Evolutionary conservation across 1,140 invertebrate genomes (phyloP), one percentile per base, ranked within the genome.

Genomic region (Helicoverpa zea): DNA sequence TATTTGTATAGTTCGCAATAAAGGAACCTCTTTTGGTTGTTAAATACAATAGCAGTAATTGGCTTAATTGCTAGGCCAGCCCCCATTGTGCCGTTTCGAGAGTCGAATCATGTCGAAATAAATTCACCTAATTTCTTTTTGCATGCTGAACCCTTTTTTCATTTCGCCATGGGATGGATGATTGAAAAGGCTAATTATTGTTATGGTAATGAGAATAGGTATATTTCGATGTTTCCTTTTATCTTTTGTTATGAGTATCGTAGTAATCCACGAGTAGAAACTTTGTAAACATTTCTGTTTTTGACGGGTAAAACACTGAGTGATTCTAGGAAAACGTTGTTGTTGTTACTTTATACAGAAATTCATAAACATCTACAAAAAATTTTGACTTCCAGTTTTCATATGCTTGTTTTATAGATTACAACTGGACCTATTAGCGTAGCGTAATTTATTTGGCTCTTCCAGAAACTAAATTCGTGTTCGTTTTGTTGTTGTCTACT

Each of bases 101-200:
- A 76, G 73, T 76, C 43, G 58, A 76, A 76, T 76, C 73, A 76
- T 76, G 73, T 51, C 73, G 73, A 76, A 49, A 76, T 76, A 76
- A 61, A 61, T 63, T 76, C 73, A 76, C 73, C 56, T 76, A 76
- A 76, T 76, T 76, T 63, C 58, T 63, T 63, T 76, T n/a, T 12
- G 59, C 18, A 2, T 76, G 11, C 68, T 51, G 68, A 72, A 54
- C 68, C 68, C 52, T 47, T 76, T 75, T 76, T 75, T 63, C 16
- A 43, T 76, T 63, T 61, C 14, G 35, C 14, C 51, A 56, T 35
- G 13, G 5, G 51, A 35, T 52, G 29, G 52, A 52, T 70, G 66
- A 70, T 51, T 70, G 18, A 70, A 52, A 70, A 52, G 23, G 47
- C 18, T 52, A 23, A 29, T 66, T 66, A 66, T 29, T 70, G 18